Evolutionary conservation across 2,797 vertebrate genomes (phyloP).

Genomic region (Melanotaenia trifasciata): DNA sequence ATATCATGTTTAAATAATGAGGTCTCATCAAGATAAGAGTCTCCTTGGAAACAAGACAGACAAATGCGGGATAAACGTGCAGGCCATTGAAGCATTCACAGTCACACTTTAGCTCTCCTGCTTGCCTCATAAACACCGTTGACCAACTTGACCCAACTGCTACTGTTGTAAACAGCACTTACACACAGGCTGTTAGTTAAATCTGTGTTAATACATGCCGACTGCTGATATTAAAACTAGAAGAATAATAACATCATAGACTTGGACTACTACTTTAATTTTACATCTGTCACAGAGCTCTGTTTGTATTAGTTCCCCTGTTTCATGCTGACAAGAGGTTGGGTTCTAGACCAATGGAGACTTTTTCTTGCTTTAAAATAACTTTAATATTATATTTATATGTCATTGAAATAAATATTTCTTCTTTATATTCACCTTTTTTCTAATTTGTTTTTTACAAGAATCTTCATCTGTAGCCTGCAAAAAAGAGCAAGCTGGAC

Average conservation of each 20-base stretch:
- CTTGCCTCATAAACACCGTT: background rate
- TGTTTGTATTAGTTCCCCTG: background rate
- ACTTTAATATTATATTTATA: no score
- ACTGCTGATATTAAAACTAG: conserved; percentile 1
- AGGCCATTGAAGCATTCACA: background rate
- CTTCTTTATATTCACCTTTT: no score
- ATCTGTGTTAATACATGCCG: background rate
- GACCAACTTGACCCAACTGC: background rate
- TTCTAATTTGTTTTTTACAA: background rate
- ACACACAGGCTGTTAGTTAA: background rate
- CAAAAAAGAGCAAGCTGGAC: background rate
- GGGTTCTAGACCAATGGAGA: background rate
- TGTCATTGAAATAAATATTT: no score
- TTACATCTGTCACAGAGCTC: background rate
- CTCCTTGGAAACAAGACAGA: conserved; percentile 33
- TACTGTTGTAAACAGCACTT: background rate
- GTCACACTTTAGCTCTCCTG: background rate
- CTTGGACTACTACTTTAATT: background rate
- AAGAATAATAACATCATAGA: background rate
- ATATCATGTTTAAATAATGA: conserved; percentile 65
- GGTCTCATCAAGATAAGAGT: conserved; percentile 36
- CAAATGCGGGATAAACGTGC: conserved; percentile 28
- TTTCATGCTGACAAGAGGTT: background rate
- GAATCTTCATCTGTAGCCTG: background rate
- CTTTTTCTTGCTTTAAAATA: background rate